Evolutionary conservation across 2,888 invertebrate species (phyloP).

Genomic region (Gibbula magus): DNA sequence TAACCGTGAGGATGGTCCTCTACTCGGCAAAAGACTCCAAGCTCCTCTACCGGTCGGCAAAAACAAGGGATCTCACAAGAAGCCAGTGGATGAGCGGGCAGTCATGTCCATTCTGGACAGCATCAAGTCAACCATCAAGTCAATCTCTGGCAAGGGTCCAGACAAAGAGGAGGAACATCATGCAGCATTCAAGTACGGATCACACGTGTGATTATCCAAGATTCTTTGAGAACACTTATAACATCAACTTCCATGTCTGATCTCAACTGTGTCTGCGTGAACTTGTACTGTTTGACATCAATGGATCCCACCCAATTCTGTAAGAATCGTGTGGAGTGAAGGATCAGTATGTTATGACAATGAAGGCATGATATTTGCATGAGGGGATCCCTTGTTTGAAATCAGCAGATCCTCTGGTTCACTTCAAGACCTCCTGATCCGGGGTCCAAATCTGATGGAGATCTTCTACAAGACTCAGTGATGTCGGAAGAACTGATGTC

Average conservation of each 20-base stretch:
- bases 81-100: slow-evolving; percentile 42
- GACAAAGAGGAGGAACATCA: slow-evolving; percentile 44
- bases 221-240: no score
- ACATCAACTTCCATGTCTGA: no score
- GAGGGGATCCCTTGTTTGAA: no score
- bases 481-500: no score
- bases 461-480: no score
- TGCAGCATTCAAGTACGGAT: background rate
- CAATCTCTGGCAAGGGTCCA: slow-evolving; percentile 48
- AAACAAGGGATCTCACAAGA: slow-evolving; percentile 31
- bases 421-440: no score
- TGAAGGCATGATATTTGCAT: background rate
- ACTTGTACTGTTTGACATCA: background rate
- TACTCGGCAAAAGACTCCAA: slow-evolving; percentile 32
- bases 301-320: background rate
- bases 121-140: slow-evolving; percentile 52
- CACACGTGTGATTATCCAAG: background rate
- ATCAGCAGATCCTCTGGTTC: no score
- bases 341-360: background rate
- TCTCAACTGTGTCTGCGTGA: background rate
- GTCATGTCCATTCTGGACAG: slow-evolving; percentile 46
- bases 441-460: no score
- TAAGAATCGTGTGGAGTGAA: background rate
- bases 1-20: slow-evolving; percentile 34
- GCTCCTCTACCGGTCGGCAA: slow-evolving; percentile 34